A percentile compares a stretch with the other conserved stretches of the same genome.
Evolutionary conservation across 2,797 vertebrate species (phyloP).

Genomic region (Petrocephalus schoutedeni): DNA sequence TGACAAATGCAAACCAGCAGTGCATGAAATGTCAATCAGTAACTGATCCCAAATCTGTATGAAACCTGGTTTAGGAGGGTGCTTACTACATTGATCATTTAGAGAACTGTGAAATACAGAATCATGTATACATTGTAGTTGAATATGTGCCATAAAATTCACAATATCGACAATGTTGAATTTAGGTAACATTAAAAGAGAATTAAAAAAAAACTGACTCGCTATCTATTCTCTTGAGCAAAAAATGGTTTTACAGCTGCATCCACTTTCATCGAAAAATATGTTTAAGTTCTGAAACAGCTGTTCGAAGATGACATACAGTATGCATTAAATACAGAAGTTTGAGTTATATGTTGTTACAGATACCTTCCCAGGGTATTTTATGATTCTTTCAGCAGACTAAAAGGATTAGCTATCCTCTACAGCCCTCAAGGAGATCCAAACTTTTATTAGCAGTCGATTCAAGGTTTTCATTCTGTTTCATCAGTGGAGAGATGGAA

Average conservation of each 20-base stretch:
- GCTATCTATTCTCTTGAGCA: neutral
- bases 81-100: too few relatives aligned
- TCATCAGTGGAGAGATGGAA: neutral
- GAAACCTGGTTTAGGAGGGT: too few relatives aligned
- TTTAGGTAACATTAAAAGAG: neutral
- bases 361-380: neutral
- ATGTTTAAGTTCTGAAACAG: neutral
- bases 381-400: neutral
- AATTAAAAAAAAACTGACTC: neutral
- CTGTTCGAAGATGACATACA: neutral
- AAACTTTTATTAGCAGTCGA: neutral
- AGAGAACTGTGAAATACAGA: too few relatives aligned
- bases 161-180: too few relatives aligned
- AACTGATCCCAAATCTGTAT: too few relatives aligned
- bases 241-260: neutral
- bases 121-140: too few relatives aligned
- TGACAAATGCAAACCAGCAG: too few relatives aligned
- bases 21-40: too few relatives aligned
- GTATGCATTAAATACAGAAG: neutral
- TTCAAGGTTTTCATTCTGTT: neutral
- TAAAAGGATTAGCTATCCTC: constrained; percentile 5
- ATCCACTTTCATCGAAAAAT: neutral
- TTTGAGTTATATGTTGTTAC: neutral
- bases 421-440: neutral
- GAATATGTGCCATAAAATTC: too few relatives aligned